A percentile compares a stretch with the other conserved stretches of the same genome.
Conservation (phyloP, 2,797 vertebrate genomes). For the Sylvia borin region DNA sequence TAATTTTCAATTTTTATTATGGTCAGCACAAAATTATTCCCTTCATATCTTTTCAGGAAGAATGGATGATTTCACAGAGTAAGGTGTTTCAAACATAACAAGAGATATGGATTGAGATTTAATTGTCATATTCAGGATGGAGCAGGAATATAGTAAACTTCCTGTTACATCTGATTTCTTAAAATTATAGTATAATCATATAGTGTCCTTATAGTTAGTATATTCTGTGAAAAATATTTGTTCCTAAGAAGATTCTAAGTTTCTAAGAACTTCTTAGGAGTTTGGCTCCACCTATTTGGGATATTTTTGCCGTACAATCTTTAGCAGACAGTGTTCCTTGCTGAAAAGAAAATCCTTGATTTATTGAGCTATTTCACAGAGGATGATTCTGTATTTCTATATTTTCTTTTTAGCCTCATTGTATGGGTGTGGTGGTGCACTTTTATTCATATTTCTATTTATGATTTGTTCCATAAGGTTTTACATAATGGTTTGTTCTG, state of each 20-base stretch:
- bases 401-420: background rate
- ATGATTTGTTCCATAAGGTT: no score
- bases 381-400: background rate
- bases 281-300: background rate
- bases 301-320: background rate
- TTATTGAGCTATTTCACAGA: background rate
- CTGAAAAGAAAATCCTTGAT: background rate
- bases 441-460: no score
- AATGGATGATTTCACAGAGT: background rate
- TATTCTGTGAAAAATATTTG: background rate
- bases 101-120: background rate
- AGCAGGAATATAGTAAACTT: background rate
- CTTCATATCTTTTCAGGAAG: background rate
- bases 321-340: background rate
- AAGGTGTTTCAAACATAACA: background rate
- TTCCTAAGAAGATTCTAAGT: background rate
- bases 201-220: background rate
- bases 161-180: background rate
- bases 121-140: background rate
- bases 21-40: background rate
- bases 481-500: no score
- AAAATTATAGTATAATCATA: background rate
- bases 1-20: background rate
- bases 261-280: background rate
- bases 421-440: no score